Percentiles rank a stretch among this genome's conserved stretches.
Evolutionary conservation across 2,113 vertebrate genomes (phyloP).

Genomic region (Australoheros scitulus): DNA sequence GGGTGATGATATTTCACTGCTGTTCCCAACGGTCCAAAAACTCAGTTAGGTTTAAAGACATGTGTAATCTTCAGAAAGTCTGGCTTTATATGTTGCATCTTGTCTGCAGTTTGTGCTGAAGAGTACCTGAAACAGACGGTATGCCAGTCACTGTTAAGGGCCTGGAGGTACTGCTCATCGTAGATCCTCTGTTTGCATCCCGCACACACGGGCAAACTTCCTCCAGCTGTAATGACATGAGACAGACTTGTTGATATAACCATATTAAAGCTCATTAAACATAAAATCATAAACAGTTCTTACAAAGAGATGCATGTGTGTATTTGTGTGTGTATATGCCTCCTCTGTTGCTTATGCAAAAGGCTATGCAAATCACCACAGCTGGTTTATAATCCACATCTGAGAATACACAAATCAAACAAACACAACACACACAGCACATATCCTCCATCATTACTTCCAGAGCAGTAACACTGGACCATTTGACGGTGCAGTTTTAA

Average conservation of each 20-base stretch:
- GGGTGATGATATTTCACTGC: not conserved
- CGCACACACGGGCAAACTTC: slow-evolving; percentile 90
- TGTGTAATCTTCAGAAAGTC: not conserved
- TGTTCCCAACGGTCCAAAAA: not conserved
- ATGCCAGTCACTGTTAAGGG: slow-evolving; percentile 92
- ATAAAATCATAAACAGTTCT: not conserved
- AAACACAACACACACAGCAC: not conserved
- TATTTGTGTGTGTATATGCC: slow-evolving; percentile 6
- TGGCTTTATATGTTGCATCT: not conserved
- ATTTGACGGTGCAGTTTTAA: not conserved
- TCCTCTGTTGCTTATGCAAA: not conserved
- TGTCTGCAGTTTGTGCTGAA: not conserved
- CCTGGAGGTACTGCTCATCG: slow-evolving; percentile 95
- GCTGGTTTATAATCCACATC: not conserved
- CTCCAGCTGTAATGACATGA: slow-evolving; percentile 74
- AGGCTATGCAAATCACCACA: slow-evolving; percentile 31
- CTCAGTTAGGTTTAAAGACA: not conserved
- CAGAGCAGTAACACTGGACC: not conserved
- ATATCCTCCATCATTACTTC: not conserved
- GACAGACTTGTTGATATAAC: not conserved
- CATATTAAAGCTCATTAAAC: not conserved
- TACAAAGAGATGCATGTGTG: not conserved
- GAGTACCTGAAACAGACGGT: slow-evolving; percentile 92
- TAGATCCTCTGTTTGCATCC: slow-evolving; percentile 92
- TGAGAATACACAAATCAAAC: not conserved